Evolutionary conservation across 2,888 invertebrate species (phyloP).

Genomic region (Cerastis rubricosa): DNA sequence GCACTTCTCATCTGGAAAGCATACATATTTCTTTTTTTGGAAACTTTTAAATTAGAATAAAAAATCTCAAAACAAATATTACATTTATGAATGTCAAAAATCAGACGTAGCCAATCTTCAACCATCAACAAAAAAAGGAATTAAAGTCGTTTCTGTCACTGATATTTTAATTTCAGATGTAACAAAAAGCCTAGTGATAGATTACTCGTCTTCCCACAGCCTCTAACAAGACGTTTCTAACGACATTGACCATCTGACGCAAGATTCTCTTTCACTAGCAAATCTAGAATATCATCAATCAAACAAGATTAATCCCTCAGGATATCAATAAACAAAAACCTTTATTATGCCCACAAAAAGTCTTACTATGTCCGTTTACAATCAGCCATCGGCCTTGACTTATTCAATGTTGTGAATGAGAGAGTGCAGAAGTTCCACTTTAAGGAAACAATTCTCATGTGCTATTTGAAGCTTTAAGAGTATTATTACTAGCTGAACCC

Average conservation of each 20-base stretch:
- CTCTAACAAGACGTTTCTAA: background rate
- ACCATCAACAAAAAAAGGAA: background rate
- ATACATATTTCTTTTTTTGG: background rate
- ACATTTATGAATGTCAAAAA: background rate
- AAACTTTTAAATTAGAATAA: background rate
- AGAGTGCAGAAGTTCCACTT: slow-evolving; percentile 15
- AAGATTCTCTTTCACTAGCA: slow-evolving; percentile 34
- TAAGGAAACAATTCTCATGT: background rate
- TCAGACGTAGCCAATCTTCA: too few species aligned
- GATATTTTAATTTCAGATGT: background rate
- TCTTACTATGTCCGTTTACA: slow-evolving; percentile 58
- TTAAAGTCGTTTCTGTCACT: background rate
- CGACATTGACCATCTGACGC: slow-evolving; percentile 40
- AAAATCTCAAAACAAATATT: background rate
- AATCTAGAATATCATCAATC: slow-evolving; percentile 57
- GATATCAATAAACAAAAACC: slow-evolving; percentile 65
- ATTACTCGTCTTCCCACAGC: slow-evolving; percentile 5
- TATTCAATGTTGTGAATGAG: background rate
- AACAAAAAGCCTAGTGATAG: slow-evolving; percentile 1
- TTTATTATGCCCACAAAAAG: slow-evolving; percentile 54
- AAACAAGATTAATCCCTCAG: slow-evolving; percentile 50
- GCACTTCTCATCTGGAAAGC: background rate
- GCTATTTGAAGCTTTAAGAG: background rate
- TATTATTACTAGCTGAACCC: too few species aligned
- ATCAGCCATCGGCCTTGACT: slow-evolving; percentile 46